Evolutionary conservation across 1,140 invertebrate genomes (phyloP).

Genomic region (Drosophila biarmipes): DNA sequence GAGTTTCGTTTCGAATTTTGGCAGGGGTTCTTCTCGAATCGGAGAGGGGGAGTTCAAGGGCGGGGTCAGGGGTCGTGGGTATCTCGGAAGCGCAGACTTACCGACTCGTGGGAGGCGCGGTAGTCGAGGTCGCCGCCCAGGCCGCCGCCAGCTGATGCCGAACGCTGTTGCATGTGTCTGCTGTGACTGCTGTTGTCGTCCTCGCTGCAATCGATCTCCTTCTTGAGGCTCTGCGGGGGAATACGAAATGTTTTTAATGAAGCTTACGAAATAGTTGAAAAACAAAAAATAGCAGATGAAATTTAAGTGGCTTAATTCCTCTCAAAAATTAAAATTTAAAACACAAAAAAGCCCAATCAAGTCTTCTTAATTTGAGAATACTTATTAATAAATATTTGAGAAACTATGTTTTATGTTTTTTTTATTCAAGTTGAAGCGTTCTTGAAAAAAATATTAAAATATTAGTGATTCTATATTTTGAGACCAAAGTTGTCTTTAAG

Average conservation of each 20-base stretch:
- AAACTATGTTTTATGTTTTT: too few species aligned
- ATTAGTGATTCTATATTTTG: too few species aligned
- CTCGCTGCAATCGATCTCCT: slow-evolving; percentile 92
- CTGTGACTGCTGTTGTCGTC: slow-evolving; percentile 88
- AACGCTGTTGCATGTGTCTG: slow-evolving; percentile 82
- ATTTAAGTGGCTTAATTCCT: too few species aligned
- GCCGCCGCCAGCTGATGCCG: slow-evolving; percentile 89
- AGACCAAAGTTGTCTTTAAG: too few species aligned
- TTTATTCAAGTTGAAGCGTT: too few species aligned
- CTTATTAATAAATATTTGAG: too few species aligned
- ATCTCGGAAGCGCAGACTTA: slow-evolving; percentile 86
- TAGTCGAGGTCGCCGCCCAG: slow-evolving; percentile 91
- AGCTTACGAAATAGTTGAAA: too few species aligned
- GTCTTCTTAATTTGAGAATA: too few species aligned
- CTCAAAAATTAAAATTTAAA: too few species aligned
- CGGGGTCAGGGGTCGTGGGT: not conserved
- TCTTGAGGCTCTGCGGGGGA: slow-evolving; percentile 90
- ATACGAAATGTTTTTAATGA: not conserved
- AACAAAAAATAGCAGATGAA: too few species aligned
- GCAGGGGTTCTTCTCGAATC: slow-evolving; percentile 15
- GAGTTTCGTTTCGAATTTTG: slow-evolving; percentile 17
- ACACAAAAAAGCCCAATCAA: too few species aligned
- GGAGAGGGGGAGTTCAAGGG: not conserved
- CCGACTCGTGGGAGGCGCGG: slow-evolving; percentile 91
- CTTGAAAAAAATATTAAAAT: too few species aligned